A percentile compares a stretch with the other conserved stretches of the same genome.
Conservation (phyloP, 2,797 vertebrate species). For the Chaetodon trifasciatus region DNA sequence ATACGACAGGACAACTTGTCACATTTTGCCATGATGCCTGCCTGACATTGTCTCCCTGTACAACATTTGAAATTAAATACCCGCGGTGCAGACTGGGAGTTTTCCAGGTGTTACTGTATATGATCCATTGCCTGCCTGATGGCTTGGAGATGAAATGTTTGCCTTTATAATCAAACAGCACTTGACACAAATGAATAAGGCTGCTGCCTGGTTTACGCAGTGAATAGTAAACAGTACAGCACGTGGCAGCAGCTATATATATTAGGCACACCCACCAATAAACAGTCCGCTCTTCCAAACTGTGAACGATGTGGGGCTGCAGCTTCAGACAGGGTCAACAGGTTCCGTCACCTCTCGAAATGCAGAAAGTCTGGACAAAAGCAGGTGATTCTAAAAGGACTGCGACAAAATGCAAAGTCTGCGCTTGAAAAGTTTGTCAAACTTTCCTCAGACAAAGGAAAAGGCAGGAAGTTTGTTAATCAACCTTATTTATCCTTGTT, state of each 20-base stretch:
- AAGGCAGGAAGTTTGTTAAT: too few species aligned
- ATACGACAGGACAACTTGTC: constrained; percentile 46
- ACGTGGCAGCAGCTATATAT: neutral
- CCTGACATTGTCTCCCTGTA: constrained; percentile 20
- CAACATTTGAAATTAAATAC: constrained; percentile 36
- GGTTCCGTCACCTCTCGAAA: neutral
- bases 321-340: neutral
- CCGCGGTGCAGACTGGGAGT: constrained; percentile 14
- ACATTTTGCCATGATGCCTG: constrained; percentile 12
- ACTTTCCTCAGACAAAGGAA: too few species aligned
- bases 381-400: too few species aligned
- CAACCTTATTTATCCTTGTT: too few species aligned
- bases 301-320: neutral
- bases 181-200: constrained; percentile 5
- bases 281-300: neutral
- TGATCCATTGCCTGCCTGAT: constrained; percentile 26
- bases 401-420: too few species aligned
- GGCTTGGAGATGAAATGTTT: constrained; percentile 11
- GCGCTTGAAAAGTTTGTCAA: too few species aligned
- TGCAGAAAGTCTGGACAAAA: too few species aligned
- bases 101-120: constrained; percentile 9
- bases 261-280: neutral
- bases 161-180: neutral
- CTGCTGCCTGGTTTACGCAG: neutral
- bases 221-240: neutral